Base-by-base conservation (phyloP, 2,888 invertebrate genomes). In the Phrixothrix hirtus region DNA sequence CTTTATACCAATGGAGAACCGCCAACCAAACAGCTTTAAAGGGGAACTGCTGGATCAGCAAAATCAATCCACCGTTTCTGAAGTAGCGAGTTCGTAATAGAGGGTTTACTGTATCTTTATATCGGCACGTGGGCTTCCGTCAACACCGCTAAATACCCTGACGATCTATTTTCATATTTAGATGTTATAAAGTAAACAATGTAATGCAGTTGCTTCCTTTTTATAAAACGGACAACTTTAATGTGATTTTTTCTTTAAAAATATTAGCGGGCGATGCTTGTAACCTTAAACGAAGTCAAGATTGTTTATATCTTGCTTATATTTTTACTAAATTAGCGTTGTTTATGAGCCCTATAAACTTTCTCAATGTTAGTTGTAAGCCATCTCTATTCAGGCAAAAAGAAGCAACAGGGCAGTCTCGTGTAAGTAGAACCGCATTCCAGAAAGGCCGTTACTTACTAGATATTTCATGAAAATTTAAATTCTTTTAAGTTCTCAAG, bases 21-120 rank as follows among this genome's bases (percentile, higher is more conserved):
- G 63, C 67, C 66, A 67, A 64, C 67, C 63, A 65, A 65, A 68
- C 63, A 67, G 66, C 66, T 67, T 68, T 69, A 69, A 69, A 69
- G 69, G 66, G 63, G 69, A 69, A 68, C 66, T 68, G 63, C 63
- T 59, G 61, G 60, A 65, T 61, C 58, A 58, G 61, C 66, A 68
- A 68, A 69, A 69, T 69, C 69, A 69, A 69, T 69, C 63, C 67
- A 58, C 56, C 54, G 52, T 55, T 51, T 55, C 49, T 55, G 45
- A 50, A 55, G 55, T 55, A 50, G 50, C 55, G 31, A 43, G 46
- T 38, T 46, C 35, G 55, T 55, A 55, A 55, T 55, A 39, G 49
- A 48, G 50, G 44, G 49, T 55, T 50, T 45, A 32, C 37, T 41
- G 45, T 48, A 48, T 48, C 48, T 48, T 55, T 41, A 55, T 41